Evolutionary conservation across 2,888 invertebrate species (phyloP).

Genomic region (Agrenia bidenticulata): DNA sequence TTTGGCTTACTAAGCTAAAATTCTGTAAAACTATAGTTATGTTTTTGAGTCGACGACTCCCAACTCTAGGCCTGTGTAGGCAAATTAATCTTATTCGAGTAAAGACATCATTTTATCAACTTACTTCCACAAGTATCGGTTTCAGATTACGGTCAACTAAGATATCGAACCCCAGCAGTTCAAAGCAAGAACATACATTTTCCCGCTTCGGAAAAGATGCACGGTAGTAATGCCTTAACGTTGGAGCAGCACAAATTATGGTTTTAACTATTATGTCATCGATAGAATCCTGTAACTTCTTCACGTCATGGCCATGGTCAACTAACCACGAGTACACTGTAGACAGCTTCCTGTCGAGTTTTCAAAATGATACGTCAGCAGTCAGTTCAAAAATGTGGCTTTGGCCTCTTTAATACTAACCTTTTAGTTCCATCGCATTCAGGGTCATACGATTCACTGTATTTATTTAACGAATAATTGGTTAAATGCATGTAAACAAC

Average conservation of each 20-base stretch:
- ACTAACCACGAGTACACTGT: conserved; percentile 76
- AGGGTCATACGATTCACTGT: conserved; percentile 75
- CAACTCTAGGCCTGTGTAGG: too few relatives aligned
- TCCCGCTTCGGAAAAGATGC: conserved; percentile 86
- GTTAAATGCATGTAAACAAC: conserved; percentile 93
- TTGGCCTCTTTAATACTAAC: too few relatives aligned
- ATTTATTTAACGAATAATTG: conserved; percentile 90
- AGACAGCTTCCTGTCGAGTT: conserved; percentile 65
- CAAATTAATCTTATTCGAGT: background rate
- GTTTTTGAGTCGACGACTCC: too few relatives aligned
- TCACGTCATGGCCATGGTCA: conserved; percentile 70
- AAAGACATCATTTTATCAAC: background rate
- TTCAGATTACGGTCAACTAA: conserved; percentile 79
- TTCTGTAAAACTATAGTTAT: too few relatives aligned
- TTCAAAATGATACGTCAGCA: conserved; percentile 10
- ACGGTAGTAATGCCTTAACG: conserved; percentile 81
- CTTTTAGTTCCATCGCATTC: conserved; percentile 89
- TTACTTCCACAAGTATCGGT: conserved; percentile 75
- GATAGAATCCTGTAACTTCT: conserved; percentile 75
- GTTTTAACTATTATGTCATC: conserved; percentile 92
- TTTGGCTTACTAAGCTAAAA: too few relatives aligned
- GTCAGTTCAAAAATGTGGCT: too few relatives aligned
- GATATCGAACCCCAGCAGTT: conserved; percentile 87
- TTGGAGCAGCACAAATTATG: conserved; percentile 75
- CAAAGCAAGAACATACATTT: conserved; percentile 82